Base-by-base conservation (phyloP, 2,113 vertebrate species). In the Puffinus mauretanicus region DNA sequence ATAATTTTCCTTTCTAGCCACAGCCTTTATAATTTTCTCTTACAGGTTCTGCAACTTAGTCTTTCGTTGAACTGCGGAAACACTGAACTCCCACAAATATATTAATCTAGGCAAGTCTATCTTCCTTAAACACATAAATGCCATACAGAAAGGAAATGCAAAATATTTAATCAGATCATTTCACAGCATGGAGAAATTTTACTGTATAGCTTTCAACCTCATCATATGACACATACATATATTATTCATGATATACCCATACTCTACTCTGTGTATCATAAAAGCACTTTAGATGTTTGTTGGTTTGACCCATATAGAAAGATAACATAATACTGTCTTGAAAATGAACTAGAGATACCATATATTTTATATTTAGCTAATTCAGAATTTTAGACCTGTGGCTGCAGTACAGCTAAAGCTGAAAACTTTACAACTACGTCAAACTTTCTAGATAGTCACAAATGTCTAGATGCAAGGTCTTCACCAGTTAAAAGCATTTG, bases 1-100 rank as follows among this genome's bases (percentile, higher is more conserved):
- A 57, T 16, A 19, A 30, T 66, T 91, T 77, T 46, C 6, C 1
- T 32, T 75, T 85, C 61, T 42, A 65, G 49, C 16, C 21, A 88
- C 8, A 70, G 22, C 26, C 3, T 54, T 42, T 61, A 27, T 36
- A 65, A 62, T 75, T 86, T 86, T 52, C 19, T 79, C 9, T 70
- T 57, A 24, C 3, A 85, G 10, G 27, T 55, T 69, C 47, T 69
- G 18, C 11, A 70, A 64, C 70, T 65, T 60, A 55, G 7, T 51
- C 10, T 78, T 51, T 38, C 6, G 0, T 24, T 65, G 25, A 32
- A 66, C 25, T 86, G 29, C 0, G 0, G 26, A 70, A 73, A 79
- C 8, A 36, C 2, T 42, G 25, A 82, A 46, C 11, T 73, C 29
- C 64, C 16, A 65, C 12, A 55, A 51, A 61, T 79, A 42, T 13